Base-by-base conservation (phyloP, 2,888 invertebrate species). In the Anodontia alba region DNA sequence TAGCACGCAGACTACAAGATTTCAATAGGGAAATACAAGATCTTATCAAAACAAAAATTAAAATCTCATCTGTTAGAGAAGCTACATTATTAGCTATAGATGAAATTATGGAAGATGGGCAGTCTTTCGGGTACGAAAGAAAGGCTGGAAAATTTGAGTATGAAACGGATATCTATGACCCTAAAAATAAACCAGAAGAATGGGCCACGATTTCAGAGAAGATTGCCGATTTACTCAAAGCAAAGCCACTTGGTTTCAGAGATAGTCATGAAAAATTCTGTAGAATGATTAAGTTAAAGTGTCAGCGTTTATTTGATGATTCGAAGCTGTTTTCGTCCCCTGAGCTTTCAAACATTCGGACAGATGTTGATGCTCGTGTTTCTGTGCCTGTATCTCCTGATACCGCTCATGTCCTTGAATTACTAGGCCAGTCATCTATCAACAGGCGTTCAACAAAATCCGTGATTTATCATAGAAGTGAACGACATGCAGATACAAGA, bases 161-260 rank as follows among this genome's bases (percentile, higher is more conserved):
- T 43, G 86, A 86, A 42, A 82, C 86, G 12, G 86, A 89, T 71
- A 72, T 89, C 29, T 81, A 84, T 46, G 86, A 81, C 36, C 76
- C 73, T 0, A 84, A 80, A 23, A 66, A 76, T 17, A 90, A 90
- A 70, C 90, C 91, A 5, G 84, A 83, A 62, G 88, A 88, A 70
- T 93, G 92, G 92, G 80, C 87, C 38, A 90, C 91, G 0, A 73
- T 92, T 36, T 86, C 91, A 26, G 91, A 92, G 54, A 87, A 89
- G 76, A 89, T 93, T 0, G 73, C 78, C 67, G 42, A 80, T 29
- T 70, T 76, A 23, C 42, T 86, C 15, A 70, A 76, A 46, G 73
- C 78, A 10, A 83, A 86, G 33, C 86, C 78, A 31, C 42, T 66
- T n/a, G 83, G 83, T 0, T 78, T 77, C 12, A 43, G 81, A 17